Conservation (phyloP, 2,797 vertebrate genomes). For the Typhlichthys subterraneus region DNA sequence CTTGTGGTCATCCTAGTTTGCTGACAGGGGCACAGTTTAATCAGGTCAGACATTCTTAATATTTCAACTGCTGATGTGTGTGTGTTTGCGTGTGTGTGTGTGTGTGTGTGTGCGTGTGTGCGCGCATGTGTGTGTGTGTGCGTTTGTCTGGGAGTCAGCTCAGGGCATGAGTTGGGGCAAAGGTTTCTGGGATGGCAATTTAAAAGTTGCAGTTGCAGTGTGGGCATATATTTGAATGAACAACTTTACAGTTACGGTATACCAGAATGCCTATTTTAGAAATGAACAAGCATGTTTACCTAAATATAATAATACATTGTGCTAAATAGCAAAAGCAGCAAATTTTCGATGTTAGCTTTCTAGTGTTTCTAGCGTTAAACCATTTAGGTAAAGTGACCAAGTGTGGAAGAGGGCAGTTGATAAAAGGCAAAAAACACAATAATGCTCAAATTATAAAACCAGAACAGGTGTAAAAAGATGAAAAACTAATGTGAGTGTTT, state of each 20-base stretch:
- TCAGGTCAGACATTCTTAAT: constrained; percentile 37
- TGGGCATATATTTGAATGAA: constrained; percentile 7
- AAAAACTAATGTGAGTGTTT: no score
- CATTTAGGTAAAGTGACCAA: background rate
- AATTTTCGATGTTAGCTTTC: no score
- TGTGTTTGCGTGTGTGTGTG: constrained; percentile 8
- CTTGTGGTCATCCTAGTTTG: constrained; percentile 45
- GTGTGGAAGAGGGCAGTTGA: no score
- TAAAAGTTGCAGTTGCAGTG: background rate
- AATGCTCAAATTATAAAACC: no score
- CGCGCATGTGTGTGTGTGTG: constrained; percentile 13
- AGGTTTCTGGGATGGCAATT: background rate
- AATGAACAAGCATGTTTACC: no score
- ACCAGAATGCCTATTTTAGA: no score
- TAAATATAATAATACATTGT: no score
- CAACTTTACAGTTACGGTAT: background rate
- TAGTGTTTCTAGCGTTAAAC: background rate
- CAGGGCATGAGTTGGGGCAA: constrained; percentile 28
- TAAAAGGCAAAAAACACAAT: no score
- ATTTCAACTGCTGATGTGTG: constrained; percentile 11
- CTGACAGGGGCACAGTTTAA: constrained; percentile 72
- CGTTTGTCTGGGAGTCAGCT: constrained; percentile 10
- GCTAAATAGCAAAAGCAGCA: no score
- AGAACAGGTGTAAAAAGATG: no score
- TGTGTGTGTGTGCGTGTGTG: constrained; percentile 6